These are phyloP conservation scores for Plebejus anna DNA, from an alignment of 2,888 invertebrate species.

Conservation along the genomic window DNA sequence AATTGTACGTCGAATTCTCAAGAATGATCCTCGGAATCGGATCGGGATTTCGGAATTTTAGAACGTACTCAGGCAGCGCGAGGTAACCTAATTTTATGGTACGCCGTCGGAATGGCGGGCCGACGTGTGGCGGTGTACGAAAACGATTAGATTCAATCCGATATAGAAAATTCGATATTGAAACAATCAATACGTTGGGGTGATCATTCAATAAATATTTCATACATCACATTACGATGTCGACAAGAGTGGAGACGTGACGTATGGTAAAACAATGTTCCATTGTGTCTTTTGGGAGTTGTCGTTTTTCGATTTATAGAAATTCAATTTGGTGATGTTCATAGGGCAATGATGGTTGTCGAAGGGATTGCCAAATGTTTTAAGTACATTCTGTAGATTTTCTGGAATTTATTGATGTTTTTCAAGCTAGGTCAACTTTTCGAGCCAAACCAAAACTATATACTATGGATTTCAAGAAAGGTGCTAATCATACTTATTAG, in stretches of 20 bases:
- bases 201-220: slow-evolving; percentile 52
- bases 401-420: too few species aligned
- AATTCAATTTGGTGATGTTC: neutral
- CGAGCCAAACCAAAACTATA: too few species aligned
- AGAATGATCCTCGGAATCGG: slow-evolving; percentile 57
- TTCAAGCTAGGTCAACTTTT: too few species aligned
- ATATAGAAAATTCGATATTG: slow-evolving; percentile 63
- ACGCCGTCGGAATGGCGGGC: slow-evolving; percentile 46
- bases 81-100: slow-evolving; percentile 67
- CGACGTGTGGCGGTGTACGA: slow-evolving; percentile 44
- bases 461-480: too few species aligned
- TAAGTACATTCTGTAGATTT: neutral
- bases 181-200: slow-evolving; percentile 52
- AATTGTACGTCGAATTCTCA: slow-evolving; percentile 53
- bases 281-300: neutral
- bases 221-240: neutral
- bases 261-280: neutral
- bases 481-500: too few species aligned
- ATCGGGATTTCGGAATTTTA: slow-evolving; percentile 59
- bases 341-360: neutral
- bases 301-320: neutral
- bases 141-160: slow-evolving; percentile 60
- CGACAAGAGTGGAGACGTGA: neutral
- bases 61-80: slow-evolving; percentile 50
- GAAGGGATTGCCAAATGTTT: neutral